Conservation (phyloP, 2,113 vertebrate genomes). For the Bothrops jararaca region DNA sequence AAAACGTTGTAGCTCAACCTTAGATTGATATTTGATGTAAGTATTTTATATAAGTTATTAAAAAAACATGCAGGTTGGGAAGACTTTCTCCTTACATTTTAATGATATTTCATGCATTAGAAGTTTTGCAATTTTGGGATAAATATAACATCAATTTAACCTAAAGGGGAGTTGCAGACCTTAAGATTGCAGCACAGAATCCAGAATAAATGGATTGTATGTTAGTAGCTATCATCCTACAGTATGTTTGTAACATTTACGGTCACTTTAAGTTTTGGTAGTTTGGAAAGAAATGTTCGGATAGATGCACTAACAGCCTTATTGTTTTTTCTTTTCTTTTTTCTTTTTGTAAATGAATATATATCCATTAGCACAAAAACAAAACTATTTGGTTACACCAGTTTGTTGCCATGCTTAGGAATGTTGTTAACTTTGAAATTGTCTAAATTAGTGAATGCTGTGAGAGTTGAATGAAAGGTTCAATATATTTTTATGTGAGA, state of each 20-base stretch:
- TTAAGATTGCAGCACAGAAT: neutral
- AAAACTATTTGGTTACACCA: neutral
- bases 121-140: neutral
- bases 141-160: neutral
- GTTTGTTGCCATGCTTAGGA: neutral
- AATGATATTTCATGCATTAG: constrained; percentile 45
- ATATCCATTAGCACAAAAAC: constrained; percentile 2
- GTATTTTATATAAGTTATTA: too few relatives aligned
- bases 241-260: neutral
- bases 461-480: neutral
- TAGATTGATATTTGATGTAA: neutral
- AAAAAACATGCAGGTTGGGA: neutral
- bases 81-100: constrained; percentile 60
- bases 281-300: neutral
- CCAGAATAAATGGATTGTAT: neutral
- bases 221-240: neutral
- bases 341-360: neutral
- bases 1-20: neutral
- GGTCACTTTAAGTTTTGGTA: neutral
- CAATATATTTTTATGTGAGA: neutral
- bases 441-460: neutral
- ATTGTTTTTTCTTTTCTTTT: neutral
- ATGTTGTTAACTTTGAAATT: neutral
- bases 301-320: neutral
- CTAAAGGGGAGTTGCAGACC: neutral